phyloP scores from a whole-genome alignment of 1,140 invertebrate species.

The Drosophila ercepeae region DNA sequence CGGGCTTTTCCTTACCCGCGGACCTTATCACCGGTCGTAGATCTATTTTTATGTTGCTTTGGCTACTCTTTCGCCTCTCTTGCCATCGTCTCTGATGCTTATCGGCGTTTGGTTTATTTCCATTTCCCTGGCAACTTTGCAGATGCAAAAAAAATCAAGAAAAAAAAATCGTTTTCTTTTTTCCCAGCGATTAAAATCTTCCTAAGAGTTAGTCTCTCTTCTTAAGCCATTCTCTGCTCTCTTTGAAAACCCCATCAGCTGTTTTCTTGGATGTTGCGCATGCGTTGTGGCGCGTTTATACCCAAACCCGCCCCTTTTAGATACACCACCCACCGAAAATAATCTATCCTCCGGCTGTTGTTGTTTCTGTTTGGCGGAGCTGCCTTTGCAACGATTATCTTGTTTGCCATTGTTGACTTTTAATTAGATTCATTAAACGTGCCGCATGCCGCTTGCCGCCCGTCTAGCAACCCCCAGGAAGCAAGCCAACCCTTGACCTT shows the following conservation, averaged over 20 bases:
- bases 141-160: slow-evolving; percentile 62
- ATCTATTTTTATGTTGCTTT: slow-evolving; percentile 76
- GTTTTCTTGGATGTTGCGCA: slow-evolving; percentile 73
- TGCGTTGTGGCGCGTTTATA: slow-evolving; percentile 52
- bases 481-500: not conserved
- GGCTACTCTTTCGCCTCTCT: slow-evolving; percentile 36
- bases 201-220: slow-evolving; percentile 4
- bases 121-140: slow-evolving; percentile 74
- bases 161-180: slow-evolving; percentile 24
- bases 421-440: slow-evolving; percentile 83
- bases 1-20: slow-evolving; percentile 39
- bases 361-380: slow-evolving; percentile 24
- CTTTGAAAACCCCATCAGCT: slow-evolving; percentile 56
- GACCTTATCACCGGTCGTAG: slow-evolving; percentile 58
- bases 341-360: slow-evolving; percentile 9
- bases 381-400: slow-evolving; percentile 71
- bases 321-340: not conserved
- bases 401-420: slow-evolving; percentile 82
- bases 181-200: slow-evolving; percentile 39
- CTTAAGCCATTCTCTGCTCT: slow-evolving; percentile 15
- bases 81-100: slow-evolving; percentile 37
- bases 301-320: slow-evolving; percentile 2
- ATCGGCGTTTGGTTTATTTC: slow-evolving; percentile 78
- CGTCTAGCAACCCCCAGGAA: slow-evolving; percentile 25
- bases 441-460: slow-evolving; percentile 56